A percentile compares a stretch with the other conserved stretches of the same genome.
Evolutionary conservation across 2,797 vertebrate species (phyloP).

Genomic region (Heteromormyrus szaboi): DNA sequence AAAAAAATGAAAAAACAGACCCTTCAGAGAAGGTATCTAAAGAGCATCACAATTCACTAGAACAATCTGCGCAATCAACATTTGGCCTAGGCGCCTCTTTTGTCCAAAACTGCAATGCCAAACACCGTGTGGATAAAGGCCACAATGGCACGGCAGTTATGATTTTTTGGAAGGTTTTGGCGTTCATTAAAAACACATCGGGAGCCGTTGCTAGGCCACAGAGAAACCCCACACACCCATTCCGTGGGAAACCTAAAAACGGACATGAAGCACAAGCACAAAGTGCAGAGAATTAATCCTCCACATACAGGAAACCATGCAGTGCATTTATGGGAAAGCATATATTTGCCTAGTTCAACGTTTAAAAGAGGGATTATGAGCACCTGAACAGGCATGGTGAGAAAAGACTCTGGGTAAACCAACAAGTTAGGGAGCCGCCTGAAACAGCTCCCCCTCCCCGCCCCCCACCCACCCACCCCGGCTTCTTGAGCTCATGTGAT

Average conservation of each 20-base stretch:
- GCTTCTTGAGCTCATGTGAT: constrained; percentile 9
- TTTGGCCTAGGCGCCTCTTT: neutral
- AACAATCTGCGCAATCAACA: neutral
- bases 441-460: neutral
- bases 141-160: neutral
- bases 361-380: constrained; percentile 47
- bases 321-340: constrained; percentile 44
- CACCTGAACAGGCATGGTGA: constrained; percentile 30
- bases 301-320: constrained; percentile 54
- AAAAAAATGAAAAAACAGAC: neutral
- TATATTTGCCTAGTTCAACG: constrained; percentile 23
- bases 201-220: neutral
- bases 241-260: neutral
- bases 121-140: neutral
- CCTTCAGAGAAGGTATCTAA: neutral
- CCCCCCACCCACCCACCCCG: neutral
- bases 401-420: constrained; percentile 6
- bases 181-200: neutral
- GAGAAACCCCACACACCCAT: neutral
- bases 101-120: neutral
- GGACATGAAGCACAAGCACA: neutral
- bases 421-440: neutral
- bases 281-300: constrained; percentile 32
- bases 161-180: neutral
- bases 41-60: neutral